A percentile compares a stretch with the other conserved stretches of the same genome.
Evolutionary conservation across 2,113 vertebrate genomes (phyloP).

Genomic region (Baryphthengus martii): DNA sequence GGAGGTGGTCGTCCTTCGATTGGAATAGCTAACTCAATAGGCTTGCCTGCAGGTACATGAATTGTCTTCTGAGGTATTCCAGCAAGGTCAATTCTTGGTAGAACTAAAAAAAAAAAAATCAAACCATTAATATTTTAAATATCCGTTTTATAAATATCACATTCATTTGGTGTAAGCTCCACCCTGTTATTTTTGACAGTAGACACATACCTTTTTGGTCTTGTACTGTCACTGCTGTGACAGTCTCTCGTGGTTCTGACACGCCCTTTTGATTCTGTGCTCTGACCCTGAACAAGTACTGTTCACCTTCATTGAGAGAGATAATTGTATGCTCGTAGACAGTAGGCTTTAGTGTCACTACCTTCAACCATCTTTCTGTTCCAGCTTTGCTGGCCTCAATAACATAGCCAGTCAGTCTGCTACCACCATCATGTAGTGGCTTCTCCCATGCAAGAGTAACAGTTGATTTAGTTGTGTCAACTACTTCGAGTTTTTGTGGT

Average conservation of each 20-base stretch:
- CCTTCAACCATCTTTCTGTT: conserved; percentile 96
- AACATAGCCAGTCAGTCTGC: conserved; percentile 89
- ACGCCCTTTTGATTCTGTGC: conserved; percentile 92
- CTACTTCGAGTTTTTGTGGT: conserved; percentile 89
- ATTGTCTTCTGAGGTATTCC: conserved; percentile 92
- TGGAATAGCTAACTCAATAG: conserved; percentile 88
- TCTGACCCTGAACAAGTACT: conserved; percentile 91
- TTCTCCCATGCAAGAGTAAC: conserved; percentile 96
- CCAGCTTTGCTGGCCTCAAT: conserved; percentile 93
- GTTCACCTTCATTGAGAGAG: conserved; percentile 93
- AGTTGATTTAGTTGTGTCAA: conserved; percentile 90
- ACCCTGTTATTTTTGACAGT: background rate
- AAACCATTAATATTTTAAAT: background rate
- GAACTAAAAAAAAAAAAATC: conserved; percentile 76
- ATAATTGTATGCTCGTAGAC: conserved; percentile 89
- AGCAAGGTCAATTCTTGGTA: conserved; percentile 89
- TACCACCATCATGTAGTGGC: conserved; percentile 94
- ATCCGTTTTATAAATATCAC: background rate
- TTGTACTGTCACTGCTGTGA: conserved; percentile 88
- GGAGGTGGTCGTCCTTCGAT: conserved; percentile 92
- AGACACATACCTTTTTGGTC: conserved; percentile 88
- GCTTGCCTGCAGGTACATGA: conserved; percentile 88
- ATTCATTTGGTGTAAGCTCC: background rate
- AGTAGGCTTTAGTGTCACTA: conserved; percentile 87
- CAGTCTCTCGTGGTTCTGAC: conserved; percentile 89